Evolutionary conservation across 1,140 invertebrate genomes (phyloP).

Genomic region (Solen grandis): DNA sequence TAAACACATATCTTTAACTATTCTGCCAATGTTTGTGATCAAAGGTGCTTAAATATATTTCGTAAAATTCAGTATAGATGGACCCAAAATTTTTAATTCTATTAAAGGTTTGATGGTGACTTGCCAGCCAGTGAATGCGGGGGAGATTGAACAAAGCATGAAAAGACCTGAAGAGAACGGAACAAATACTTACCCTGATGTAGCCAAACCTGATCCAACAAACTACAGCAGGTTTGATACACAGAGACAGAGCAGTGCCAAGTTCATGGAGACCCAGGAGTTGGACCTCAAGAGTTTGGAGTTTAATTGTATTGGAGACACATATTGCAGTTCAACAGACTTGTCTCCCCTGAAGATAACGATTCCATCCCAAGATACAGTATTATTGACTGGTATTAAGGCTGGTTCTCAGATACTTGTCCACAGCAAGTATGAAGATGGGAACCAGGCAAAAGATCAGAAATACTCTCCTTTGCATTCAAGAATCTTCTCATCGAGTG

Average conservation of each 20-base stretch:
- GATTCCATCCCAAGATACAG: conserved; percentile 69
- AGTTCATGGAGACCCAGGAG: conserved; percentile 15
- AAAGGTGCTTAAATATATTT: no score
- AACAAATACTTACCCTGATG: conserved; percentile 4
- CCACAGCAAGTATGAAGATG: conserved; percentile 30
- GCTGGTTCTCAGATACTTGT: conserved; percentile 37
- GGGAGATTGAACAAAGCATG: conserved; percentile 55
- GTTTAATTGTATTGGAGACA: conserved; percentile 67
- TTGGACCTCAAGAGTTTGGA: conserved; percentile 68
- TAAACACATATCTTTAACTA: no score
- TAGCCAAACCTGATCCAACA: conserved; percentile 4
- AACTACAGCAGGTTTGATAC: conserved; percentile 12
- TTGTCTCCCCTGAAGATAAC: conserved; percentile 72
- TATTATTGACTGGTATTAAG: conserved; percentile 70
- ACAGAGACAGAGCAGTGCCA: conserved; percentile 12
- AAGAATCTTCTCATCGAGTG: conserved; percentile 40
- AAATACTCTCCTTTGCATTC: conserved; percentile 49
- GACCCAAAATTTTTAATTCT: no score
- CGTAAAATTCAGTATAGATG: no score
- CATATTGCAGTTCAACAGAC: conserved; percentile 67
- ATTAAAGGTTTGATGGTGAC: conserved; percentile 71
- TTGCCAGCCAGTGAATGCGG: conserved; percentile 70
- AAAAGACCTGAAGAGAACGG: conserved; percentile 36
- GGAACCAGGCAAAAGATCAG: conserved; percentile 20
- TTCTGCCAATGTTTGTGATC: no score